Evolutionary conservation across 2,888 invertebrate species (phyloP), one percentile per base, ranked within the genome.

Genomic region (Eupsilia transversa): DNA sequence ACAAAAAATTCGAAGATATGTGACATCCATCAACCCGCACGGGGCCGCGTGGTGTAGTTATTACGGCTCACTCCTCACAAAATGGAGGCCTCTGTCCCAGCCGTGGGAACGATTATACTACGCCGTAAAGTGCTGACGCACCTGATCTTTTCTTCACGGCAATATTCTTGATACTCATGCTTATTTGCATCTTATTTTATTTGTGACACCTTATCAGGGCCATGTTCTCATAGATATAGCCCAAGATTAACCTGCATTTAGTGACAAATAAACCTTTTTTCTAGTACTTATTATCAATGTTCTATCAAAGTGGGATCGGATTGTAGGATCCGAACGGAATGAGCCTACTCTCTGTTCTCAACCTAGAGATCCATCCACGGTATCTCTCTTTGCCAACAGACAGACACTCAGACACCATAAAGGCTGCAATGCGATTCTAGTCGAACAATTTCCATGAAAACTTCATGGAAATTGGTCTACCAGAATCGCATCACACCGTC

Each of bases 101-200:
- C 54, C 27, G 17, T 30, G 27, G 27, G 17, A 27, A 3, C 2
- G n/a, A 56, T 30, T 56, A 56, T 1, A 52, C 27, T 54, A 56
- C 27, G 46, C 27, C 33, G 33, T 71, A 33, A 33, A 43, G 9
- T 27, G 4, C 17, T 43, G 27, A 4, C 54, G 6, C n/a, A 3
- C 0, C 7, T 38, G 27, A 56, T 43, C 6, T 56, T n/a, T 12
- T 23, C 9, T 23, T 12, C 49, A n/a, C 56, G 17, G 10, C 5
- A 35, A 57, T 57, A 30, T 46, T 30, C 6, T 6, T 30, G 43
- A 57, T 57, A 57, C 7, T 56, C 56, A 46, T 56, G 56, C 43
- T 35, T 43, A 72, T 35, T 46, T 56, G 72, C 17, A 17, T 43
- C 17, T 71, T 35, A 6, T 69, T 54, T 41, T 33, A n/a, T n/a